Percentiles rank a stretch among this genome's conserved stretches.
Evolutionary conservation across 1,140 invertebrate genomes (phyloP).

Genomic region (Drosophila asahinai): DNA sequence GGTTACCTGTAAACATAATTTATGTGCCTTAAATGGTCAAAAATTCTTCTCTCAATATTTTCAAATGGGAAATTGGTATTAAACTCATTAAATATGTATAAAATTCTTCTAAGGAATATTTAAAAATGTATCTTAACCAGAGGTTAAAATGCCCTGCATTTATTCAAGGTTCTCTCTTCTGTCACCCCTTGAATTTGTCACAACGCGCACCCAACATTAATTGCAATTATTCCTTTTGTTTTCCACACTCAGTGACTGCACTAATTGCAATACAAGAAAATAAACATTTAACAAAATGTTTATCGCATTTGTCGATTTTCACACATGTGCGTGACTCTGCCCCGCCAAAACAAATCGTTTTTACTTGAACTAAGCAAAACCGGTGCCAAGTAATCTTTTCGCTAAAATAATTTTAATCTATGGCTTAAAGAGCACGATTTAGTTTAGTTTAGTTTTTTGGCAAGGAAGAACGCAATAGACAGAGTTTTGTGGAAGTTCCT

Average conservation of each 20-base stretch:
- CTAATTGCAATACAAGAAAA: conserved; percentile 59
- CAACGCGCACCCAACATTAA: background rate
- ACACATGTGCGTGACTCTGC: conserved; percentile 32
- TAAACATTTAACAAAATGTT: conserved; percentile 58
- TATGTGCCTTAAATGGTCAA: no score
- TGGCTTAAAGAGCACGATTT: conserved; percentile 17
- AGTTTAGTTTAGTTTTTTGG: conserved; percentile 4
- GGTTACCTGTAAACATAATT: background rate
- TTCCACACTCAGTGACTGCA: conserved; percentile 52
- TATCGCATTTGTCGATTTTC: conserved; percentile 53
- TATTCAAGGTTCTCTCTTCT: background rate
- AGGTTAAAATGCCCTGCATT: background rate
- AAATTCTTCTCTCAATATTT: no score
- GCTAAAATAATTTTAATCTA: conserved; percentile 28
- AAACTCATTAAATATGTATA: no score
- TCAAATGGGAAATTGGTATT: no score
- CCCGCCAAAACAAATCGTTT: conserved; percentile 36
- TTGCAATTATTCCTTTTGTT: conserved; percentile 29
- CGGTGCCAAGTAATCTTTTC: conserved; percentile 13
- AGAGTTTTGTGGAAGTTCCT: background rate
- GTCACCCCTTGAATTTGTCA: background rate
- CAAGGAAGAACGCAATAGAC: conserved; percentile 45
- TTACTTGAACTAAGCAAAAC: conserved; percentile 17
- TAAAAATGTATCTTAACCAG: no score
- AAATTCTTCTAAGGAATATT: no score